Base-by-base conservation (phyloP, 2,888 invertebrate genomes). In the Catocala sponsa region DNA sequence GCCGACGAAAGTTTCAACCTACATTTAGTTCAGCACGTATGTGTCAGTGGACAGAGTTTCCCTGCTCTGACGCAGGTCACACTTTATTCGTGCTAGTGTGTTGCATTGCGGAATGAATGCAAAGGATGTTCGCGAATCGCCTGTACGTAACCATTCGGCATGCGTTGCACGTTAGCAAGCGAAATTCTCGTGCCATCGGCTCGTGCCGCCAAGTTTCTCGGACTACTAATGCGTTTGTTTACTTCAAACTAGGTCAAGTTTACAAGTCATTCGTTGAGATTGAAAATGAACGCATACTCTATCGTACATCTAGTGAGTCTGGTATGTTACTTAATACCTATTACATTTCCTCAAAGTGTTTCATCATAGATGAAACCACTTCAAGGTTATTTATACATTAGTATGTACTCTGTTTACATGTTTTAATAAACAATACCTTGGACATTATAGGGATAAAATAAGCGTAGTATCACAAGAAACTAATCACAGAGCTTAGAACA, bases 1-100 rank as follows among this genome's bases (percentile, higher is more conserved):
- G 81, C 86, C 83, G 87, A 91, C 87, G 92, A 93, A 92, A 93
- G 92, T 91, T 84, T 80, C 86, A 89, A 86, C 92, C 91, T 88
- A 92, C 90, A 90, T 91, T 70, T 78, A 78, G 81, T 82, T 79
- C 83, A 82, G 87, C 87, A 87, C 88, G 89, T 88, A 88, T 87
- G 86, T 89, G 87, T 87, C 82, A 86, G 73, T 83, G 82, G 81
- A 81, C 85, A 78, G 79, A 89, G 88, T 92, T 92, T 91, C 91
- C 90, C 89, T 89, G 85, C 81, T 85, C 81, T 85, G 84, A 84
- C 84, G 81, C 75, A 68, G 86, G 87, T 88, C 84, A 82, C 83
- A 84, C 83, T 86, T 81, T 86, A 78, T 85, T 71, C 59, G 86
- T 91, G 91, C 87, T 85, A 91, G 84, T 87, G 84, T 88, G 91